Percentiles rank a stretch among this genome's conserved stretches.
Conservation (phyloP, 2,888 invertebrate genomes). For the Octonoba sinensis region DNA sequence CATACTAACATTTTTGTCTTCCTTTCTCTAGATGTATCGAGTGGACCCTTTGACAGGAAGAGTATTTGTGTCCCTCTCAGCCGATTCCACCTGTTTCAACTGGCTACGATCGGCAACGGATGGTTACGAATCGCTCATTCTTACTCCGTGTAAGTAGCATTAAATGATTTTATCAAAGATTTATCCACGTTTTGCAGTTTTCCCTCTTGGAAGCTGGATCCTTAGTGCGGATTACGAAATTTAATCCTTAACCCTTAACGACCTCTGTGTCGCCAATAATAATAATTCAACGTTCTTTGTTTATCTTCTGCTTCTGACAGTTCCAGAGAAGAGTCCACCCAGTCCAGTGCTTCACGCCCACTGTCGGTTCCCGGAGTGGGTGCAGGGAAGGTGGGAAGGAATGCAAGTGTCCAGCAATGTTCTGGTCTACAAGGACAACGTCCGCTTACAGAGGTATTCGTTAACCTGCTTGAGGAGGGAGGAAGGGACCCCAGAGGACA, state of each 20-base stretch:
- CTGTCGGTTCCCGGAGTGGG: constrained; percentile 77
- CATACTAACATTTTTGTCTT: too few species aligned
- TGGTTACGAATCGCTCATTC: constrained; percentile 76
- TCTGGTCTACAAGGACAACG: constrained; percentile 74
- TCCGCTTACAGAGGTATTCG: constrained; percentile 74
- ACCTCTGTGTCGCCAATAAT: too few species aligned
- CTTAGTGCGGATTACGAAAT: too few species aligned
- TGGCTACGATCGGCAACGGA: constrained; percentile 75
- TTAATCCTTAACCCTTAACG: too few species aligned
- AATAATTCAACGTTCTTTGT: too few species aligned
- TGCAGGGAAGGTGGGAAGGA: constrained; percentile 78
- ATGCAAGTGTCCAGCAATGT: constrained; percentile 73
- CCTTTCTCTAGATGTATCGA: constrained; percentile 72
- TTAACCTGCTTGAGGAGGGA: constrained; percentile 72
- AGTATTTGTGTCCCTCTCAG: constrained; percentile 76
- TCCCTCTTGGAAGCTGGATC: neutral
- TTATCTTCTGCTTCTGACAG: constrained; percentile 5
- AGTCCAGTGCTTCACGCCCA: constrained; percentile 65
- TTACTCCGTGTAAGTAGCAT: constrained; percentile 71
- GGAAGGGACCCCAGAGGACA: constrained; percentile 71
- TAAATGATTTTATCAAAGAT: neutral
- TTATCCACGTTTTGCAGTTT: too few species aligned
- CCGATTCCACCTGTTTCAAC: constrained; percentile 77
- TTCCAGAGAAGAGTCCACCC: constrained; percentile 62
- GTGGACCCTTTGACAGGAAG: constrained; percentile 74